Evolutionary conservation across 2,113 vertebrate species (phyloP).

Genomic region (Oncorhynchus tshawytscha): DNA sequence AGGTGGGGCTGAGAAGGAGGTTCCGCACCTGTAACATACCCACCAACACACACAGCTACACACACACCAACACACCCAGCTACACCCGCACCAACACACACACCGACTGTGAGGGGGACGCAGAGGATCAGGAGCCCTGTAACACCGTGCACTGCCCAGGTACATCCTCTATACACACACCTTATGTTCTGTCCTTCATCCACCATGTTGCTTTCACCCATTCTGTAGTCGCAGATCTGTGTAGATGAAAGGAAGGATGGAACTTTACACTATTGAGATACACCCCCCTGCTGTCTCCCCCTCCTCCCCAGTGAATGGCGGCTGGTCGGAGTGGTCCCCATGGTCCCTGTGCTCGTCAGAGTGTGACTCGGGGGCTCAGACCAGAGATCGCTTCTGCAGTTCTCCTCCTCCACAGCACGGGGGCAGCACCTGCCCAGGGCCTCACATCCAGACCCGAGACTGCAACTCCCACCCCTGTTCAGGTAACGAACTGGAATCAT

Average conservation of each 20-base stretch:
- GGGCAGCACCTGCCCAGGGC: slow-evolving; percentile 70
- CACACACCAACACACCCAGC: background rate
- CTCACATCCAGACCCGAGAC: slow-evolving; percentile 83
- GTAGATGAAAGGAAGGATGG: background rate
- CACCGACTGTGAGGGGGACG: slow-evolving; percentile 65
- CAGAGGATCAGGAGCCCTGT: slow-evolving; percentile 78
- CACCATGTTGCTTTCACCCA: background rate
- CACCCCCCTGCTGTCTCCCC: too few species aligned
- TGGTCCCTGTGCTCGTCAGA: slow-evolving; percentile 80
- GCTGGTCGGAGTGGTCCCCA: slow-evolving; percentile 77
- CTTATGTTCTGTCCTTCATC: background rate
- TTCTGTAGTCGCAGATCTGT: background rate
- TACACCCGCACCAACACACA: background rate
- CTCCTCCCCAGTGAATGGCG: slow-evolving; percentile 64
- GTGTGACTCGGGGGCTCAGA: slow-evolving; percentile 82
- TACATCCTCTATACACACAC: slow-evolving; percentile 34
- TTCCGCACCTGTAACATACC: slow-evolving; percentile 74
- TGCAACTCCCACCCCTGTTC: slow-evolving; percentile 81
- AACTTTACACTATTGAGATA: background rate
- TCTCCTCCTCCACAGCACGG: slow-evolving; percentile 59
- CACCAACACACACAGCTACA: background rate
- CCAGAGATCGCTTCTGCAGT: slow-evolving; percentile 75
- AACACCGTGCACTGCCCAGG: slow-evolving; percentile 78
- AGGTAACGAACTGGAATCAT: slow-evolving; percentile 58
- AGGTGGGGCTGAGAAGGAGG: slow-evolving; percentile 68